Evolutionary conservation across 2,113 vertebrate species (phyloP).

Genomic region (Podarcis muralis): DNA sequence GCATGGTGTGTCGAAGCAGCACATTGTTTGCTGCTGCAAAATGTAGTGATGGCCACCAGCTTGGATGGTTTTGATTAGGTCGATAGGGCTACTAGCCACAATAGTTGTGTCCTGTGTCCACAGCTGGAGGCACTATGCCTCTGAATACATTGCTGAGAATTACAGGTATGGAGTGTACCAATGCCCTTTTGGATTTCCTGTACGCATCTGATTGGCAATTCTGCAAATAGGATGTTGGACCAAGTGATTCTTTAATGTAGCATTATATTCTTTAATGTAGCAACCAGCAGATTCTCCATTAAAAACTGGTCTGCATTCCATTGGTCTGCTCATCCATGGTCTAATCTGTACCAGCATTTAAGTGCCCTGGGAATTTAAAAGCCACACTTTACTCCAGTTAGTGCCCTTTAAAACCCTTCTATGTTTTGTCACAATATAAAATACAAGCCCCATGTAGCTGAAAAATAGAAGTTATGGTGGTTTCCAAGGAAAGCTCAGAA

Average conservation of each 20-base stretch:
- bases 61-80: no score
- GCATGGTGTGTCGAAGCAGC: no score
- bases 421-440: slow-evolving; percentile 39
- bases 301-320: neutral
- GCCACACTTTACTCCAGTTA: neutral
- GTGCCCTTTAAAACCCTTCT: slow-evolving; percentile 1
- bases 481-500: slow-evolving; percentile 7
- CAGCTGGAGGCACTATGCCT: no score
- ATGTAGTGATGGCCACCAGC: no score
- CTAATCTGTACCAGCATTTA: slow-evolving; percentile 2
- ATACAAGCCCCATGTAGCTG: neutral
- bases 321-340: neutral
- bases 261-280: neutral
- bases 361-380: neutral
- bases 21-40: no score
- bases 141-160: no score
- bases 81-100: no score
- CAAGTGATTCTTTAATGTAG: neutral
- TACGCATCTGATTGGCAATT: no score
- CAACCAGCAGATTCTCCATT: neutral
- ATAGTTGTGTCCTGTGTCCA: no score
- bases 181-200: no score
- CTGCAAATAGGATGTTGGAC: no score
- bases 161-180: no score
- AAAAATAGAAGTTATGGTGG: neutral